These are phyloP conservation scores for Phenganax stokvisi DNA, from an alignment of 92 coral and sea anemone genomes.

Conservation along the genomic window DNA sequence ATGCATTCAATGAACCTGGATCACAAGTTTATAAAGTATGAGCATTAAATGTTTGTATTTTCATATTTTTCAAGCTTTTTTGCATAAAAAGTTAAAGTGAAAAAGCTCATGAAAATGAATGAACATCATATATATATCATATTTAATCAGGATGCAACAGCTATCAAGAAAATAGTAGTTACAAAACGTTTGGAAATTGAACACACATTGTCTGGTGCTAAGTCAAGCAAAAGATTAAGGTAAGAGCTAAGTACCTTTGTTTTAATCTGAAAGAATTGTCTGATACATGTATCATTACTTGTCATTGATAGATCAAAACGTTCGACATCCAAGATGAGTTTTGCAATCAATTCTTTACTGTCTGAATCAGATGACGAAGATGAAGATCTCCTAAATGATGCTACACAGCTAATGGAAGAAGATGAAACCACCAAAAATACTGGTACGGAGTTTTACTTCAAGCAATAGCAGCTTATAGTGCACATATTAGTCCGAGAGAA, in stretches of 20 bases:
- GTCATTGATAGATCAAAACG: constrained; percentile 73
- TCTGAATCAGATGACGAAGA: constrained; percentile 77
- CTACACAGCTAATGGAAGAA: constrained; percentile 57
- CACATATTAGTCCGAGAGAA: too few species aligned
- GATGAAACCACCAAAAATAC: constrained; percentile 36
- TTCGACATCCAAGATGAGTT: constrained; percentile 68
- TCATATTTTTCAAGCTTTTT: too few species aligned
- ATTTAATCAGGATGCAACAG: constrained; percentile 73
- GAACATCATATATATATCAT: neutral
- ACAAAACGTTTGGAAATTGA: constrained; percentile 89
- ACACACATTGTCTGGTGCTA: constrained; percentile 92
- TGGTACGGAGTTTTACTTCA: neutral
- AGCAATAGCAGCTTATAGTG: too few species aligned
- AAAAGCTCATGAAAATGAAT: neutral
- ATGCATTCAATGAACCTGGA: constrained; percentile 96
- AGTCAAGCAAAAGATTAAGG: constrained; percentile 95
- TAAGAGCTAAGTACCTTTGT: constrained; percentile 31
- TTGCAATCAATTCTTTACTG: constrained; percentile 75
- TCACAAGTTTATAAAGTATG: constrained; percentile 90
- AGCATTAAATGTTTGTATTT: too few species aligned
- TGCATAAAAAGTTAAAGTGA: too few species aligned
- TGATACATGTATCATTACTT: neutral
- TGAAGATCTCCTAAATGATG: constrained; percentile 51
- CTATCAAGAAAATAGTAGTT: constrained; percentile 84
- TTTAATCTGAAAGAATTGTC: neutral